Evolutionary conservation across 2,888 invertebrate species (phyloP).

Genomic region (Pseudococcus jackbeardsleyi): DNA sequence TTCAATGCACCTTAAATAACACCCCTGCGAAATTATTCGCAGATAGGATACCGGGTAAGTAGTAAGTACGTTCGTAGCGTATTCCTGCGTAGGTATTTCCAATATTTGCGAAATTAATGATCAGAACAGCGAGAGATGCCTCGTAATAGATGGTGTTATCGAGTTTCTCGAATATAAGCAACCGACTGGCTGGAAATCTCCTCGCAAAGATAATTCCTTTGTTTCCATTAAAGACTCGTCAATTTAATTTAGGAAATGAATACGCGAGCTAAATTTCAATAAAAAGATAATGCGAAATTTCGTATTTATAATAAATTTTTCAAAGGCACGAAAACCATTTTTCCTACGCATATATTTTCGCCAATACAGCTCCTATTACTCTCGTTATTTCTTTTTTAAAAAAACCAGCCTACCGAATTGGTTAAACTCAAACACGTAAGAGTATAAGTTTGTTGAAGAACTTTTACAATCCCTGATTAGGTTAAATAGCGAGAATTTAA

Average conservation of each 20-base stretch:
- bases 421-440: neutral
- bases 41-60: neutral
- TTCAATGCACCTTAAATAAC: neutral
- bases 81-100: neutral
- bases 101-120: neutral
- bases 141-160: neutral
- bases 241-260: neutral
- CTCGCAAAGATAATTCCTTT: slow-evolving; percentile 1
- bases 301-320: neutral
- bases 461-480: slow-evolving; percentile 42
- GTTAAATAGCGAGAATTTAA: slow-evolving; percentile 26
- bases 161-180: neutral
- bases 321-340: neutral
- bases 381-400: neutral
- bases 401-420: neutral
- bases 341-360: neutral
- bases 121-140: neutral
- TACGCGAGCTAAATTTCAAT: neutral
- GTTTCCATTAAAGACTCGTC: slow-evolving; percentile 7
- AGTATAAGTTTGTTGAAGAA: slow-evolving; percentile 22
- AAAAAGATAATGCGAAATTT: neutral
- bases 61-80: neutral
- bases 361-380: neutral
- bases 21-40: neutral
- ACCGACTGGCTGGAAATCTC: neutral